Percentiles rank a stretch among this genome's conserved stretches.
These are phyloP conservation scores for Hypolimnas misippus DNA, from an alignment of 2,888 invertebrate species.

Conservation along the genomic window DNA sequence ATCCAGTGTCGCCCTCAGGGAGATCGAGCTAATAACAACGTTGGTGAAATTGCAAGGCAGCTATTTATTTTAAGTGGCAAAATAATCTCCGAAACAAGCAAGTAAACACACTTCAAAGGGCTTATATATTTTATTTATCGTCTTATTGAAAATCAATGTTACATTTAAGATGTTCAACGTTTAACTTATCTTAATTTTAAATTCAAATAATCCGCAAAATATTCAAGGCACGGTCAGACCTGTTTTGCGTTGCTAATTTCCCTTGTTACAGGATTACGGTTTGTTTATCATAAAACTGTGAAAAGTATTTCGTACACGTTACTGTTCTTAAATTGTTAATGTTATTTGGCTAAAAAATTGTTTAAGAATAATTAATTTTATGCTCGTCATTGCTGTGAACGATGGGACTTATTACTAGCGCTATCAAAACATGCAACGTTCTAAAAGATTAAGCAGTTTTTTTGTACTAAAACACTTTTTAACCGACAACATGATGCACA, in stretches of 20 bases:
- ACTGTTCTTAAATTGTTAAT: too few species aligned
- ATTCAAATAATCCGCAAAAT: constrained; percentile 72
- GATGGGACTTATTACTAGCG: too few species aligned
- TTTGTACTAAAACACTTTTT: too few species aligned
- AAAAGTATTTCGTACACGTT: constrained; percentile 9
- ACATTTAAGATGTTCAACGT: constrained; percentile 56
- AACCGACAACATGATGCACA: too few species aligned
- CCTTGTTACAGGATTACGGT: constrained; percentile 50
- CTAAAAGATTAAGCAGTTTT: too few species aligned
- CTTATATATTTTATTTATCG: constrained; percentile 5
- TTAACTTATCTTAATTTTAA: constrained; percentile 71
- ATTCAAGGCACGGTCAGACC: constrained; percentile 60
- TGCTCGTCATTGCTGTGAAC: too few species aligned
- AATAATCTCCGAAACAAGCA: background rate
- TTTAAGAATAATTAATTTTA: background rate
- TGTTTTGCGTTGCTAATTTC: constrained; percentile 64
- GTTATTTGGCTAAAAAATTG: background rate
- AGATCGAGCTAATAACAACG: background rate
- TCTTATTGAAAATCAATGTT: constrained; percentile 58
- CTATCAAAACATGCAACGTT: too few species aligned
- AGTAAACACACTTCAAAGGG: background rate
- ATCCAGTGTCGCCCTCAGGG: too few species aligned
- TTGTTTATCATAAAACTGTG: constrained; percentile 35
- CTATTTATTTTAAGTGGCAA: background rate
- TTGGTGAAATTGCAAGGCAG: background rate